A percentile compares a stretch with the other conserved stretches of the same genome.
Evolutionary conservation across 1,140 invertebrate genomes (phyloP).

Genomic region (Leptopilina boulardi): DNA sequence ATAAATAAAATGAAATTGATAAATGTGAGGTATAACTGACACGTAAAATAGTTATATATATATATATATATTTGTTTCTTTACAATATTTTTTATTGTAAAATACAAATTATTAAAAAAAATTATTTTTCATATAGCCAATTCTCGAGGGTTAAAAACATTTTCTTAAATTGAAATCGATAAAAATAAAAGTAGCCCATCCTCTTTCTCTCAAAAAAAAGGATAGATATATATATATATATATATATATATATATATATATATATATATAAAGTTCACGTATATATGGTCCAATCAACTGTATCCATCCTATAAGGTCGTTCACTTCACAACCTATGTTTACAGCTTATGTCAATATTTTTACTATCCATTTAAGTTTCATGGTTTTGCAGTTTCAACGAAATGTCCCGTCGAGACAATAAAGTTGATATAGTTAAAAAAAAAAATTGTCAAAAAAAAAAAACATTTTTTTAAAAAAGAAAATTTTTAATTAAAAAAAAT

Average conservation of each 20-base stretch:
- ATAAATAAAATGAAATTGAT: not conserved
- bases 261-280: not conserved
- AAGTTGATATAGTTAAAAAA: not conserved
- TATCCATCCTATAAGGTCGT: not conserved
- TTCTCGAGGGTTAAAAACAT: too few relatives aligned
- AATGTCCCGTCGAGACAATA: not conserved
- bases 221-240: too few relatives aligned
- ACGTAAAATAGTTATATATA: too few relatives aligned
- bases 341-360: constrained; percentile 18
- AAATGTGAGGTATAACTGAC: not conserved
- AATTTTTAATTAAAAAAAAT: not conserved
- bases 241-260: too few relatives aligned
- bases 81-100: too few relatives aligned
- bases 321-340: constrained; percentile 18
- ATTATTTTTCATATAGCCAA: too few relatives aligned
- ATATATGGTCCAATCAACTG: not conserved
- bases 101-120: too few relatives aligned
- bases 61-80: too few relatives aligned
- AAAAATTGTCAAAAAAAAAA: not conserved
- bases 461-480: not conserved
- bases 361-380: not conserved
- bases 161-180: too few relatives aligned
- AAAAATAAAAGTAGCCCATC: too few relatives aligned
- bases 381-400: not conserved
- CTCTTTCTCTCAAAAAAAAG: too few relatives aligned